phyloP scores from a whole-genome alignment of 2,113 vertebrate genomes.

The Peromyscus maniculatus region DNA sequence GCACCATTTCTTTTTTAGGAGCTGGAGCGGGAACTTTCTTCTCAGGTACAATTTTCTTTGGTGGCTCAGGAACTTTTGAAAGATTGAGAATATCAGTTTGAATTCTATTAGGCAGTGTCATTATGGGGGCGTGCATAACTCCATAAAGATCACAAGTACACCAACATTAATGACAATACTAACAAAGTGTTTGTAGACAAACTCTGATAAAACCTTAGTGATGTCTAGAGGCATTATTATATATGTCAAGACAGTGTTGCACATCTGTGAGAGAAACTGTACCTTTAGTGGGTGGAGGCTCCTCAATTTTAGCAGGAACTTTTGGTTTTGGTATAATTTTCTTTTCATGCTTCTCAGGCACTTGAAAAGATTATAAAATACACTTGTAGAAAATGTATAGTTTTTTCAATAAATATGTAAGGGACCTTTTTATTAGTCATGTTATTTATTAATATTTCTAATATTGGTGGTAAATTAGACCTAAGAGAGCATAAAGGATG shows the following conservation, averaged over 20 bases:
- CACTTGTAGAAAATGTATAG: conserved; percentile 72
- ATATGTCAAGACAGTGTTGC: background rate
- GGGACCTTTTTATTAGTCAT: conserved; percentile 22
- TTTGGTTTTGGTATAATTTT: conserved; percentile 84
- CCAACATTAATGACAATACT: conserved; percentile 24
- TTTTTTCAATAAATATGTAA: conserved; percentile 30
- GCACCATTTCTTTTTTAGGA: conserved; percentile 82
- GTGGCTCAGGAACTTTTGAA: conserved; percentile 83
- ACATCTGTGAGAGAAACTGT: conserved; percentile 54
- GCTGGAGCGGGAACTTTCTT: conserved; percentile 77
- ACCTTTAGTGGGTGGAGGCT: conserved; percentile 82
- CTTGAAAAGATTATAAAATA: conserved; percentile 87
- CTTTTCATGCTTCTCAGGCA: conserved; percentile 84
- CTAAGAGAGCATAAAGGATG: background rate
- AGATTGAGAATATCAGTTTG: conserved; percentile 79
- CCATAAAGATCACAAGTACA: conserved; percentile 2
- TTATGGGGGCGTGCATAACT: background rate
- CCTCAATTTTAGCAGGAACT: conserved; percentile 80
- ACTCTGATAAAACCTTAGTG: conserved; percentile 56
- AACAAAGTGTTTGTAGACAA: background rate
- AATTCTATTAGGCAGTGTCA: background rate
- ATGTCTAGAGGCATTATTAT: background rate
- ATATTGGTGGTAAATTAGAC: conserved; percentile 17
- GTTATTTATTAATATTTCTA: background rate
- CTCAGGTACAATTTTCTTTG: conserved; percentile 81